A percentile compares a stretch with the other conserved stretches of the same genome.
These are phyloP conservation scores for Microtus montanus DNA, from an alignment of 2,113 vertebrate genomes.

Conservation along the genomic window DNA sequence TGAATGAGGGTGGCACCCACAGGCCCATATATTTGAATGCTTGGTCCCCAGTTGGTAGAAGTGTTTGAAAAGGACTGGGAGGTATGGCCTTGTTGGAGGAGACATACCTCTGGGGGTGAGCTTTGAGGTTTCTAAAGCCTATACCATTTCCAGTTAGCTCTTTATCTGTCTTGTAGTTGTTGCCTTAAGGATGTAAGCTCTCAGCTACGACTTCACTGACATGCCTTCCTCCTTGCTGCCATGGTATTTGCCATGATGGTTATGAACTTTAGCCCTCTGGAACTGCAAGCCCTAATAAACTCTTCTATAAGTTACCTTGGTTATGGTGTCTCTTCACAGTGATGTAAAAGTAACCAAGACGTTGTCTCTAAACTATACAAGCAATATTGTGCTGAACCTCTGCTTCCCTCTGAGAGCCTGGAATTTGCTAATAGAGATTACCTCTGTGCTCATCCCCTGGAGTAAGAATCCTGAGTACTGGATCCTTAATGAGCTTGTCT, in stretches of 20 bases:
- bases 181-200: background rate
- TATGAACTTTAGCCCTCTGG: background rate
- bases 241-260: background rate
- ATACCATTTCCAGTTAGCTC: background rate
- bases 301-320: background rate
- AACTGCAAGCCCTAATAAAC: background rate
- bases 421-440: background rate
- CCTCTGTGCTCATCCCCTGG: background rate
- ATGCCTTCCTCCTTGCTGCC: background rate
- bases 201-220: background rate
- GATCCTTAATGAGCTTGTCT: background rate
- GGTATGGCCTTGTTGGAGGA: background rate
- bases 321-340: background rate
- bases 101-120: background rate
- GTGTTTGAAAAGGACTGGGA: background rate
- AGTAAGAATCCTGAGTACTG: background rate
- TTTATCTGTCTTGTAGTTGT: too few relatives aligned
- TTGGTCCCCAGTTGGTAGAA: background rate
- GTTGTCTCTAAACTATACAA: background rate
- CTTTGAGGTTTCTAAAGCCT: background rate
- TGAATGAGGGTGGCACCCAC: background rate
- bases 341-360: background rate
- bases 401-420: background rate
- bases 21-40: background rate
- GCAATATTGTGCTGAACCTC: background rate